phyloP scores from a whole-genome alignment of 2,797 vertebrate genomes.

The Ctenopoma kingsleyae region DNA sequence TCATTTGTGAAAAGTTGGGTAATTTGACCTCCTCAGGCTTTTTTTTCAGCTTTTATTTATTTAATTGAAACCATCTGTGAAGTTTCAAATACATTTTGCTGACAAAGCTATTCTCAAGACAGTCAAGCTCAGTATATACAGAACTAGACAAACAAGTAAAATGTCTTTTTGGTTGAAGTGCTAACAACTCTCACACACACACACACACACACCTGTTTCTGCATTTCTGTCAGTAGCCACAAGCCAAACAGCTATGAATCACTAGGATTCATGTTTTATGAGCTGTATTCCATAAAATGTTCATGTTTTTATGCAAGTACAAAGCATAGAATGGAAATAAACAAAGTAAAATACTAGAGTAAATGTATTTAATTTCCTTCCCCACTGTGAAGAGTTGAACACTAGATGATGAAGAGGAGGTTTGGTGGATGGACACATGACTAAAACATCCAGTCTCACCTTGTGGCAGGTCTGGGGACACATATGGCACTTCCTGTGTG shows the following conservation, averaged over 20 bases:
- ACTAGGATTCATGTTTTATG: too few relatives aligned
- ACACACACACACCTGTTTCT: too few relatives aligned
- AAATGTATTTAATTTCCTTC: too few relatives aligned
- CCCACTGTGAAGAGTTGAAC: background rate
- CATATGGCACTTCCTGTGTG: constrained; percentile 92
- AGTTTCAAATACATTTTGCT: background rate
- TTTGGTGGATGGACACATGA: constrained; percentile 76
- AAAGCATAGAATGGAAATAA: too few relatives aligned
- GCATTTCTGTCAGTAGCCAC: too few relatives aligned
- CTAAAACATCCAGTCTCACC: constrained; percentile 83
- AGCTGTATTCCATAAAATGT: too few relatives aligned
- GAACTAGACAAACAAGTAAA: background rate
- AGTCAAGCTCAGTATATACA: too few relatives aligned
- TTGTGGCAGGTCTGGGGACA: constrained; percentile 94
- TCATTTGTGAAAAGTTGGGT: too few relatives aligned
- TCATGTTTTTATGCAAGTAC: too few relatives aligned
- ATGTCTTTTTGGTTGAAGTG: background rate
- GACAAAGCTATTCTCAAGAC: too few relatives aligned
- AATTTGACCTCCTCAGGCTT: background rate
- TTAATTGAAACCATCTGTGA: background rate
- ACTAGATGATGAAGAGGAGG: constrained; percentile 49
- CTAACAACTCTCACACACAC: background rate
- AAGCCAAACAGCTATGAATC: too few relatives aligned
- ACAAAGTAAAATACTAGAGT: too few relatives aligned
- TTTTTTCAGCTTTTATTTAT: background rate